Conservation (phyloP, 2,888 invertebrate genomes). For the Dione juno region DNA sequence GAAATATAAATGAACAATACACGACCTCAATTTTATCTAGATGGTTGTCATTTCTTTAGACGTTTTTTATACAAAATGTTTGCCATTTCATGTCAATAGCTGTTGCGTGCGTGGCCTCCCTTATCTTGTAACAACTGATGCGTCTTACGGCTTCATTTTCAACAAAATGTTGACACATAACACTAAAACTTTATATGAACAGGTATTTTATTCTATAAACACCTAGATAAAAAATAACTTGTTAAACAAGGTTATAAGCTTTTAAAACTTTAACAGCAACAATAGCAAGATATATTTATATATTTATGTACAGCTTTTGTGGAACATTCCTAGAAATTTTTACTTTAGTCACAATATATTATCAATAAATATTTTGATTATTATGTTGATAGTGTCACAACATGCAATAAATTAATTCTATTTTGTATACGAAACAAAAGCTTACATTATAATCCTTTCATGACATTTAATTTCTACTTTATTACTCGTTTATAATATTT, state of each 20-base stretch:
- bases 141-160: constrained; percentile 31
- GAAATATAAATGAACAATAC: constrained; percentile 11
- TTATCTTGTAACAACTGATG: constrained; percentile 46
- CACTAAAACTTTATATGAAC: constrained; percentile 40
- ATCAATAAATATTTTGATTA: background rate
- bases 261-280: background rate
- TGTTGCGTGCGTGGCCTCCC: constrained; percentile 52
- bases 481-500: background rate
- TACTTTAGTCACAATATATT: background rate
- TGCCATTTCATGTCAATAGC: constrained; percentile 32
- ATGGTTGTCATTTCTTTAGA: constrained; percentile 27
- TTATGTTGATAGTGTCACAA: background rate
- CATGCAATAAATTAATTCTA: background rate
- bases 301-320: too few relatives aligned
- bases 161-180: constrained; percentile 43
- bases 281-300: too few relatives aligned
- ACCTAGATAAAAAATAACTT: background rate
- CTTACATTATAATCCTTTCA: background rate
- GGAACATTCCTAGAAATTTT: background rate
- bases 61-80: constrained; percentile 30
- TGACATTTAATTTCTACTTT: background rate
- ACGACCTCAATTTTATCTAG: constrained; percentile 13
- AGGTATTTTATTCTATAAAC: constrained; percentile 1
- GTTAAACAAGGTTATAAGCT: background rate
- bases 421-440: background rate